phyloP scores from a whole-genome alignment of 1,140 invertebrate species.

The Homalodisca vitripennis region DNA sequence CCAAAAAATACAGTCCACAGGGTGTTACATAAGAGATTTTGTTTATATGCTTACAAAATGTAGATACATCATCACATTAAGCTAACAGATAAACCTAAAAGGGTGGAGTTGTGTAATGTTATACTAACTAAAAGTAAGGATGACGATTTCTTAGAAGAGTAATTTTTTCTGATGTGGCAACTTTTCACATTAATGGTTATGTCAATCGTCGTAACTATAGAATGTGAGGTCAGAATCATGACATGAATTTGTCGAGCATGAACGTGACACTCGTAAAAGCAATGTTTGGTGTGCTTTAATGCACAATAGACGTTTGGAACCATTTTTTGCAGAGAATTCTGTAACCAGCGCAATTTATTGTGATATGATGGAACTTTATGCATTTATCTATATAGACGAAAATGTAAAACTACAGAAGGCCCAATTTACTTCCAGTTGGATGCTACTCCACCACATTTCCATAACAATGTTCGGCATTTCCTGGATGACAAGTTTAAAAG shows the following conservation, averaged over 20 bases:
- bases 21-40: not conserved
- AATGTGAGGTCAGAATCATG: not conserved
- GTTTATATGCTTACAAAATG: not conserved
- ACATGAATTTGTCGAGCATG: constrained; percentile 2
- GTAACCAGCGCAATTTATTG: not conserved
- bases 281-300: constrained; percentile 1
- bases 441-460: not conserved
- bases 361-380: constrained; percentile 2
- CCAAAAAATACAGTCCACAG: not conserved
- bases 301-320: too few relatives aligned
- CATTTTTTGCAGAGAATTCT: constrained; percentile 4
- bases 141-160: too few relatives aligned
- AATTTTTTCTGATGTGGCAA: too few relatives aligned
- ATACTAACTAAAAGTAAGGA: not conserved
- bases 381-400: constrained; percentile 1
- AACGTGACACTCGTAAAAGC: not conserved
- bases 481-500: too few relatives aligned
- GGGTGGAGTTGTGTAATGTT: not conserved
- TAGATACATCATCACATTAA: not conserved
- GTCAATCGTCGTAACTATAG: constrained; percentile 9
- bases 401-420: not conserved
- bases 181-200: too few relatives aligned
- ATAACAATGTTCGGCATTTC: not conserved
- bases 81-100: not conserved
- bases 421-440: too few relatives aligned